These are phyloP conservation scores for Cercocebus atys DNA, from an alignment of 2,113 vertebrate genomes.

Conservation along the genomic window DNA sequence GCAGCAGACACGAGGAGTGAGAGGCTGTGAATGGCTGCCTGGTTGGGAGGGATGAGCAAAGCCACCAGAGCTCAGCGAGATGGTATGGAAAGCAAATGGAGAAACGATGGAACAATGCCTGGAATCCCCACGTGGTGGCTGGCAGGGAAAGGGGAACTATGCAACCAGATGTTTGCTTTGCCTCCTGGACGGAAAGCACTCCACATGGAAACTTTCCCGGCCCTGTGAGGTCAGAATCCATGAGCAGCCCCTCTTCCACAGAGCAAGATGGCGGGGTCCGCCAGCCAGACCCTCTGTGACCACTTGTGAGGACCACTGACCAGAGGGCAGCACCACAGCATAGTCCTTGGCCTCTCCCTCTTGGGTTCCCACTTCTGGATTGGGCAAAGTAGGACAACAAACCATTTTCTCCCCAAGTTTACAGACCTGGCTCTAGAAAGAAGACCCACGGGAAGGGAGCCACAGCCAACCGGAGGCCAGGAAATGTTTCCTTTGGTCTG, in stretches of 20 bases:
- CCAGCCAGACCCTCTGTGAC: background rate
- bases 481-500: constrained; percentile 33
- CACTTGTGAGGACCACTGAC: background rate
- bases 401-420: background rate
- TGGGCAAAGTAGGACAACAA: background rate
- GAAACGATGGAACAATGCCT: constrained; percentile 39
- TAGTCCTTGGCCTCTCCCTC: background rate
- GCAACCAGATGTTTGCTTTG: constrained; percentile 70
- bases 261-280: background rate
- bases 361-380: background rate
- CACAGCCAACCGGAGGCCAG: constrained; percentile 27
- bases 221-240: constrained; percentile 8
- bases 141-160: constrained; percentile 2
- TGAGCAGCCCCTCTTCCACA: background rate
- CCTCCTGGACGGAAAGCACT: constrained; percentile 52
- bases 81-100: constrained; percentile 47
- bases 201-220: constrained; percentile 24
- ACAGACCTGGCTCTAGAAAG: constrained; percentile 31
- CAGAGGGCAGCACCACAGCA: fast-evolving
- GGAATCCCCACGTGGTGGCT: constrained; percentile 26
- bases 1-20: constrained; percentile 24
- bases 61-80: background rate
- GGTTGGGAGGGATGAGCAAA: background rate
- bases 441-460: constrained; percentile 45
- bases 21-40: background rate